phyloP scores from a whole-genome alignment of 92 coral and sea anemone genomes.

The Montipora capitata region DNA sequence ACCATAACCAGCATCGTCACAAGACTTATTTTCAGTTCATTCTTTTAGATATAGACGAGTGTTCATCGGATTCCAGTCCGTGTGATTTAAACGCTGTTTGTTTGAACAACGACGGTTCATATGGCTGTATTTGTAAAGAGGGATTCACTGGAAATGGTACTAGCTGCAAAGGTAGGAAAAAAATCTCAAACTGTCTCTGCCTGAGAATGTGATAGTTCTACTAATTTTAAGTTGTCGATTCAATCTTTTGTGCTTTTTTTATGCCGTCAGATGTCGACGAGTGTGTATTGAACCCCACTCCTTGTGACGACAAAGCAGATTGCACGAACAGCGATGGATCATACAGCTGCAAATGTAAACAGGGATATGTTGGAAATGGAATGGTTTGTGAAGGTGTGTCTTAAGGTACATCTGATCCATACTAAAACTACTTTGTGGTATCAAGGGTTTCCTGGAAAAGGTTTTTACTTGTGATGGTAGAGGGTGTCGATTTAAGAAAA shows the following conservation, averaged over 20 bases:
- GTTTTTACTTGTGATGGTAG: too few species aligned
- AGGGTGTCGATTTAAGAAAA: too few species aligned
- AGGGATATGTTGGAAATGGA: constrained; percentile 53
- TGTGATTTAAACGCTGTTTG: constrained; percentile 36
- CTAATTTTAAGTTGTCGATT: too few species aligned
- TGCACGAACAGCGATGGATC: constrained; percentile 68
- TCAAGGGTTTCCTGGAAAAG: too few species aligned
- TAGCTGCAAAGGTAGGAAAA: too few species aligned
- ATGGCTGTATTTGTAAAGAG: constrained; percentile 58
- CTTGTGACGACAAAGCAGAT: constrained; percentile 33
- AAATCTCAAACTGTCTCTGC: too few species aligned
- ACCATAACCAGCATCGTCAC: not conserved
- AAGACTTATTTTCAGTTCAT: not conserved
- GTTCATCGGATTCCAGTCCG: constrained; percentile 5
- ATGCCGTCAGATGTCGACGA: constrained; percentile 25
- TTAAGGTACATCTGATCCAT: not conserved
- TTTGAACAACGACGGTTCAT: constrained; percentile 32
- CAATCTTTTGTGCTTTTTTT: too few species aligned
- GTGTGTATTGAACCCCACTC: constrained; percentile 10
- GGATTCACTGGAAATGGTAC: constrained; percentile 71
- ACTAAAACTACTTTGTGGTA: too few species aligned
- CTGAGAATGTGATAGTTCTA: too few species aligned
- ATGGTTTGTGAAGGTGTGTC: constrained; percentile 45
- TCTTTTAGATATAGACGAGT: not conserved
- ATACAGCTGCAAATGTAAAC: constrained; percentile 55